A percentile compares a stretch with the other conserved stretches of the same genome.
phyloP scores from a whole-genome alignment of 2,797 vertebrate genomes.

The Gallinago stenura region DNA sequence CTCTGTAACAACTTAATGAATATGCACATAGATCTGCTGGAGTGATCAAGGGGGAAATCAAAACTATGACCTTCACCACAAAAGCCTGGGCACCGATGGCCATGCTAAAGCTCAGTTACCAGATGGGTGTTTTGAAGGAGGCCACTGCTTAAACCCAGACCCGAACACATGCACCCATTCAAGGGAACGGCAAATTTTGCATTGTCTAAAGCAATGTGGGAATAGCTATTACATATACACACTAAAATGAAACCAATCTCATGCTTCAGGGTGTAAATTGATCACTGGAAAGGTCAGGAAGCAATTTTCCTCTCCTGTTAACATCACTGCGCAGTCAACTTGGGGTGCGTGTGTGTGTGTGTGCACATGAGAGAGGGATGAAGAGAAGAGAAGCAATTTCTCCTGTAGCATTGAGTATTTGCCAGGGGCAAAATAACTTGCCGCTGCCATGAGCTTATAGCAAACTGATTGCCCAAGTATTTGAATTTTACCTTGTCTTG shows the following conservation, averaged over 20 bases:
- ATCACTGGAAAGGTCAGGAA: slow-evolving; percentile 36
- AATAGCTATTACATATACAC: background rate
- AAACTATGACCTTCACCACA: background rate
- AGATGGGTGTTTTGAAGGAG: background rate
- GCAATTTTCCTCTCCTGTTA: slow-evolving; percentile 49
- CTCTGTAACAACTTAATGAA: background rate
- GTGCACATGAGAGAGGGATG: background rate
- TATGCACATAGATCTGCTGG: rapidly evolving
- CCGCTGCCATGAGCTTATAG: background rate
- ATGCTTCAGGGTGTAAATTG: slow-evolving; percentile 32
- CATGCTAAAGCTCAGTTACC: background rate
- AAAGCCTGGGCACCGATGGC: rapidly evolving
- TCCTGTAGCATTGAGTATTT: background rate
- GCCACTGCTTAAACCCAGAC: background rate
- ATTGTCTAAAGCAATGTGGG: background rate
- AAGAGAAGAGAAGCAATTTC: background rate
- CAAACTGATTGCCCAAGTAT: background rate
- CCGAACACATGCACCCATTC: background rate
- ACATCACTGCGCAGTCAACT: background rate
- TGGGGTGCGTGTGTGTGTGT: background rate
- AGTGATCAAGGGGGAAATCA: background rate
- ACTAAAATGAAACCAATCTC: background rate
- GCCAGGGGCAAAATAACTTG: slow-evolving; percentile 6
- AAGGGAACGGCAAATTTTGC: background rate
- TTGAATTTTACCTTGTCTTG: background rate